Conservation (phyloP, 2,888 invertebrate genomes). For the Sericinus montela region DNA sequence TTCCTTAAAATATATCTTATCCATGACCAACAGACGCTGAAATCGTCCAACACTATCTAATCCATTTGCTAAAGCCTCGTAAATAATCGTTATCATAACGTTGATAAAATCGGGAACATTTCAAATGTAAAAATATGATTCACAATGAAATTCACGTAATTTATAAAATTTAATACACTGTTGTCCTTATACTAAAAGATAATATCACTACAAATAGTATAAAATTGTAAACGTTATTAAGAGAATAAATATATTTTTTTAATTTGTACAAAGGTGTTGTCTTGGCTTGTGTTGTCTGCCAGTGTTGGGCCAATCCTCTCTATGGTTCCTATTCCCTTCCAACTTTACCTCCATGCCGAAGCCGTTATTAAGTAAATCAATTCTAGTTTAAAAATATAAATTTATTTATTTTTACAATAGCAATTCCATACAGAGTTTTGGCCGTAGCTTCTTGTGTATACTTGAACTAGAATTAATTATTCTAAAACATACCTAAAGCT, state of each 20-base stretch:
- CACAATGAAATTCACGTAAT: background rate
- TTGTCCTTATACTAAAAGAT: background rate
- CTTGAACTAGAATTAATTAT: conserved; percentile 25
- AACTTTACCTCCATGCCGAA: conserved; percentile 33
- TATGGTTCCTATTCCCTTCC: conserved; percentile 50
- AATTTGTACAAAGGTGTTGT: conserved; percentile 46
- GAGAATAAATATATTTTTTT: background rate
- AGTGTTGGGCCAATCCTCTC: conserved; percentile 72
- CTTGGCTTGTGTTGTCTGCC: conserved; percentile 49
- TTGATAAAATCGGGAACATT: conserved; percentile 2
- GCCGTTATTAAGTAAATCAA: conserved; percentile 15
- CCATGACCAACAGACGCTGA: conserved; percentile 1
- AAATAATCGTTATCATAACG: conserved; percentile 7
- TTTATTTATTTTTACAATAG: conserved; percentile 12
- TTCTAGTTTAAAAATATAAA: background rate
- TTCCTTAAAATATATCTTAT: conserved; percentile 1
- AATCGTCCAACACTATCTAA: conserved; percentile 9
- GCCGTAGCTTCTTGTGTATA: conserved; percentile 60
- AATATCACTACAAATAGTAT: too few relatives aligned
- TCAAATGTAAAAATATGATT: conserved; percentile 1
- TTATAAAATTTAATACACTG: background rate
- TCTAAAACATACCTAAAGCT: too few relatives aligned
- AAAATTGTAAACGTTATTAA: too few relatives aligned
- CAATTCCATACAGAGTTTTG: conserved; percentile 69
- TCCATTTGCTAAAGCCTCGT: background rate